A percentile compares a stretch with the other conserved stretches of the same genome.
These are phyloP conservation scores for Drosophila tsacasi DNA, from an alignment of 1,140 invertebrate species.

Conservation along the genomic window DNA sequence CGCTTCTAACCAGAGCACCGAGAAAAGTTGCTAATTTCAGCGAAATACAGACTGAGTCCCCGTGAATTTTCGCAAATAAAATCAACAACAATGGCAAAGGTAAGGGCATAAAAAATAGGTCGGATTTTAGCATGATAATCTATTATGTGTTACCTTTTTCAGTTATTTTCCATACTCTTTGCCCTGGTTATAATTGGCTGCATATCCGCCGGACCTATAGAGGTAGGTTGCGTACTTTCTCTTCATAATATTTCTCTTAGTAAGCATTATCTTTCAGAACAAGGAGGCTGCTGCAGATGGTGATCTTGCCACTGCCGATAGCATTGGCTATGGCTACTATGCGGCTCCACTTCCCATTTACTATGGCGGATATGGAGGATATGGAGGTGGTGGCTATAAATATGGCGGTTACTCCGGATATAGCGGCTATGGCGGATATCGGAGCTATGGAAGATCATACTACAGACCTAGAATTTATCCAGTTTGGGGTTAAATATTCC, in stretches of 20 bases:
- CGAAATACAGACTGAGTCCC: slow-evolving; percentile 9
- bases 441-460: slow-evolving; percentile 47
- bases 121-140: slow-evolving; percentile 7
- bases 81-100: slow-evolving; percentile 64
- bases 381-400: slow-evolving; percentile 53
- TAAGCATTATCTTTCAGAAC: neutral
- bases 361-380: slow-evolving; percentile 51
- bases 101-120: slow-evolving; percentile 20
- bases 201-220: slow-evolving; percentile 24
- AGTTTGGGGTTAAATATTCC: slow-evolving; percentile 50
- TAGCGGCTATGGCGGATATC: slow-evolving; percentile 36
- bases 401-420: slow-evolving; percentile 47
- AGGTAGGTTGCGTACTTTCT: slow-evolving; percentile 1
- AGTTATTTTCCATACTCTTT: slow-evolving; percentile 40
- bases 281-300: slow-evolving; percentile 7
- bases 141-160: slow-evolving; percentile 7
- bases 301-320: slow-evolving; percentile 55
- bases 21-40: slow-evolving; percentile 64
- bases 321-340: slow-evolving; percentile 62
- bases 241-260: neutral
- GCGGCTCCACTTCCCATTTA: slow-evolving; percentile 44
- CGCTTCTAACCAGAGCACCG: slow-evolving; percentile 42
- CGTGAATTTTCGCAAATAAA: slow-evolving; percentile 59
- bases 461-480: slow-evolving; percentile 68
- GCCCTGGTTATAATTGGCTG: slow-evolving; percentile 11